Conservation (phyloP, 2,888 invertebrate species). For the Heterodera filipjevi region DNA sequence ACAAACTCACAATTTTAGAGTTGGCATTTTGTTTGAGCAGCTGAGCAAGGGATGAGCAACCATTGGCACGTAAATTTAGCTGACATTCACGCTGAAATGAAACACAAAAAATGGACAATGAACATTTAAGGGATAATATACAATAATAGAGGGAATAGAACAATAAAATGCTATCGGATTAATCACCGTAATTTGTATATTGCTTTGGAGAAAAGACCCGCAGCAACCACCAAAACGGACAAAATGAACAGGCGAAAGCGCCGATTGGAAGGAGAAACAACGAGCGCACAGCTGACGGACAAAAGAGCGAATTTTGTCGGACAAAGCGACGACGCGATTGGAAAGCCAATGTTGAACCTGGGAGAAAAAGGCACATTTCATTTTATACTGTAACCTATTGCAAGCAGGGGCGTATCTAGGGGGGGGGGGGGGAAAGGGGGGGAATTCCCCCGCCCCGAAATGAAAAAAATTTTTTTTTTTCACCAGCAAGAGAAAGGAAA, state of each 20-base stretch:
- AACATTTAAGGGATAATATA: no score
- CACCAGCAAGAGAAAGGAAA: no score
- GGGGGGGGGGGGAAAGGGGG: no score
- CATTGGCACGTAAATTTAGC: conserved; percentile 9
- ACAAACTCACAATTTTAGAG: background rate
- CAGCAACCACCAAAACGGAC: conserved; percentile 10
- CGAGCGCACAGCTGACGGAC: background rate
- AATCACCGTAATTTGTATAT: background rate
- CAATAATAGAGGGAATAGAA: no score
- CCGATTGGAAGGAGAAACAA: background rate
- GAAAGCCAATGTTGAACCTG: conserved; percentile 23
- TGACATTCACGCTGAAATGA: conserved; percentile 19
- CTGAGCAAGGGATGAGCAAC: background rate
- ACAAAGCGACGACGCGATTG: conserved; percentile 15
- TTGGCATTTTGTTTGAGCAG: conserved; percentile 7
- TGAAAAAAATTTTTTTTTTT: no score
- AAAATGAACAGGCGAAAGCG: conserved; percentile 22
- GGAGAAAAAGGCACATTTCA: no score
- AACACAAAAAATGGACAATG: no score
- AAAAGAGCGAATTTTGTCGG: conserved; percentile 1
- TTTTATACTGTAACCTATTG: no score
- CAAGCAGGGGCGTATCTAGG: no score
- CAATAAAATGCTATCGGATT: no score
- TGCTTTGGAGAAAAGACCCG: background rate
- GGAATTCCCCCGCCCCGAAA: no score